phyloP scores from a whole-genome alignment of 2,888 invertebrate species.

The Spisula solida region DNA sequence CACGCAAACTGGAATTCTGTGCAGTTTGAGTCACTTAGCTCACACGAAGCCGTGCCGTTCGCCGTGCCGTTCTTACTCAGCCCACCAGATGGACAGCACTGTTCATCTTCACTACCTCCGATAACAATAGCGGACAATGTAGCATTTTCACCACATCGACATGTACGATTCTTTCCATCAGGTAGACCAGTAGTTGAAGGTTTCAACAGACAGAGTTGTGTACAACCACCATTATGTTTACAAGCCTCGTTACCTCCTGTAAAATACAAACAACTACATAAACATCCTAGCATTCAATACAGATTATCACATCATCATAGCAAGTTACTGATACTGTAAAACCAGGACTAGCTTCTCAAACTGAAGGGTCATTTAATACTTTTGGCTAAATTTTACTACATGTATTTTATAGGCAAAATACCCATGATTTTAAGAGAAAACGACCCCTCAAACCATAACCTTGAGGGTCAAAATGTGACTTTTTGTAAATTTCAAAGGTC shows the following conservation, averaged over 20 bases:
- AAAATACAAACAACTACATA: neutral
- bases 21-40: slow-evolving; percentile 27
- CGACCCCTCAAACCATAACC: too few relatives aligned
- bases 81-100: slow-evolving; percentile 67
- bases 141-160: slow-evolving; percentile 94
- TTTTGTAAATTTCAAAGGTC: too few relatives aligned
- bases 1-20: slow-evolving; percentile 74
- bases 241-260: slow-evolving; percentile 89
- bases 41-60: slow-evolving; percentile 54
- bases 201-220: slow-evolving; percentile 93
- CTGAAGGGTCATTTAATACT: too few relatives aligned
- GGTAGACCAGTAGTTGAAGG: slow-evolving; percentile 88
- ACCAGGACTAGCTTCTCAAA: too few relatives aligned
- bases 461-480: too few relatives aligned
- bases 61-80: slow-evolving; percentile 63
- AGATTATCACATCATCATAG: too few relatives aligned
- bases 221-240: slow-evolving; percentile 89
- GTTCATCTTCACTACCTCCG: slow-evolving; percentile 74
- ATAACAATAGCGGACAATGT: slow-evolving; percentile 38
- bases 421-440: too few relatives aligned
- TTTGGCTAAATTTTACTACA: too few relatives aligned
- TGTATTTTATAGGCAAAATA: too few relatives aligned
- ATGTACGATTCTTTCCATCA: slow-evolving; percentile 89
- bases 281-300: too few relatives aligned
- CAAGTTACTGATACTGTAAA: too few relatives aligned